Evolutionary conservation across 1,140 invertebrate genomes (phyloP).

Genomic region (Lethocerus indicus): DNA sequence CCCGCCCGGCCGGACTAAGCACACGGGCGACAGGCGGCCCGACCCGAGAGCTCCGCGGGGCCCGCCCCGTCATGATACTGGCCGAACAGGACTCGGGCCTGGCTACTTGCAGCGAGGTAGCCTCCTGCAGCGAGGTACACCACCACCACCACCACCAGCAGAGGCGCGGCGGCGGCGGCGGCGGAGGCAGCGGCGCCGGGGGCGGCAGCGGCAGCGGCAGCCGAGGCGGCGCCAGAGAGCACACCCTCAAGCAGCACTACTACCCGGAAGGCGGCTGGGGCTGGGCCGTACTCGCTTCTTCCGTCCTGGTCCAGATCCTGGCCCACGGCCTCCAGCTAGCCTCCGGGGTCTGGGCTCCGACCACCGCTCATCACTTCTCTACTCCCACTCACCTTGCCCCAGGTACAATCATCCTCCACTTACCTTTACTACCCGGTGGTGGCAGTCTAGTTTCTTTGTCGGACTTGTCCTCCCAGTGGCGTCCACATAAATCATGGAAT

Average conservation of each 20-base stretch:
- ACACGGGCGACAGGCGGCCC: no score
- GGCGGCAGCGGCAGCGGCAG: constrained; percentile 21
- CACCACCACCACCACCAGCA: no score
- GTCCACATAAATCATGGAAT: no score
- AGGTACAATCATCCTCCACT: no score
- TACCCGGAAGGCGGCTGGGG: constrained; percentile 52
- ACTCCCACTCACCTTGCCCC: constrained; percentile 11
- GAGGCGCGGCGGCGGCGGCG: no score
- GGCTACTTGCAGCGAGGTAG: constrained; percentile 20
- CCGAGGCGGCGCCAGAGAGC: constrained; percentile 16
- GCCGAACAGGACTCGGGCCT: constrained; percentile 19
- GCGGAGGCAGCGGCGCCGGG: constrained; percentile 22
- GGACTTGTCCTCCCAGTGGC: no score
- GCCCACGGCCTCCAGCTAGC: constrained; percentile 30
- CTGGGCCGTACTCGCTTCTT: constrained; percentile 36
- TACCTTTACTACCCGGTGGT: no score
- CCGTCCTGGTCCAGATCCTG: constrained; percentile 32
- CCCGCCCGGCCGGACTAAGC: not conserved
- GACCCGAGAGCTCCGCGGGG: no score
- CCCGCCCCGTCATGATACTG: no score
- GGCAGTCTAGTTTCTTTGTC: no score
- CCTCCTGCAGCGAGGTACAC: constrained; percentile 21
- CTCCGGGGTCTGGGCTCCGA: constrained; percentile 24
- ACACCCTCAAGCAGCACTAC: constrained; percentile 36
- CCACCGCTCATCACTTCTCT: constrained; percentile 18